A percentile compares a stretch with the other conserved stretches of the same genome.
phyloP scores from a whole-genome alignment of 1,140 invertebrate species.

The Geopemphigus sp. region DNA sequence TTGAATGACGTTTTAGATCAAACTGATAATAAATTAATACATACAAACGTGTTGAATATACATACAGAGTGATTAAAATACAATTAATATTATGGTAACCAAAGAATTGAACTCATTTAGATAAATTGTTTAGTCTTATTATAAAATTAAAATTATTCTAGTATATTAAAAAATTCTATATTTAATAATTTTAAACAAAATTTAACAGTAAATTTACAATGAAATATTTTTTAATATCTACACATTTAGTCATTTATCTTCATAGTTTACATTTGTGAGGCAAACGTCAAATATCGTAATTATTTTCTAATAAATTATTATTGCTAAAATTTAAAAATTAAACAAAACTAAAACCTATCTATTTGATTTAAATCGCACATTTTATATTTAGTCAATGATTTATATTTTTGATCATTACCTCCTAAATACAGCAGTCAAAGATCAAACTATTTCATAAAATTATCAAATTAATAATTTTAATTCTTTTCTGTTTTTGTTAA shows the following conservation, averaged over 20 bases:
- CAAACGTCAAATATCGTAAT: neutral
- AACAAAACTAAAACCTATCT: neutral
- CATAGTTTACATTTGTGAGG: neutral
- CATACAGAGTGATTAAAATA: constrained; percentile 11
- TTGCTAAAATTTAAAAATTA: neutral
- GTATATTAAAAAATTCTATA: neutral
- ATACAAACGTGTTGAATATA: neutral
- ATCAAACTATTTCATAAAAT: constrained; percentile 35
- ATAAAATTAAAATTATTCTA: neutral
- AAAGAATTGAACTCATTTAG: neutral
- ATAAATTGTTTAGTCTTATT: neutral
- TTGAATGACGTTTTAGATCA: constrained; percentile 31
- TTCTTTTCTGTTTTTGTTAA: constrained; percentile 4
- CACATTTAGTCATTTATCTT: neutral
- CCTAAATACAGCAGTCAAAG: neutral
- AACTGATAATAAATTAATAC: constrained; percentile 20
- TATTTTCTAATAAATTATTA: constrained; percentile 10
- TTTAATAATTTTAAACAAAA: neutral
- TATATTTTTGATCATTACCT: neutral
- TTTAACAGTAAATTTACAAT: neutral
- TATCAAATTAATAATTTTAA: constrained; percentile 31
- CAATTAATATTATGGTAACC: neutral
- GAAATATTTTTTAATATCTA: neutral
- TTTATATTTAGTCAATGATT: neutral
- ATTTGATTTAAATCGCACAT: neutral